These are phyloP conservation scores for Miltochrista miniata DNA, from an alignment of 2,888 invertebrate genomes.

Conservation along the genomic window DNA sequence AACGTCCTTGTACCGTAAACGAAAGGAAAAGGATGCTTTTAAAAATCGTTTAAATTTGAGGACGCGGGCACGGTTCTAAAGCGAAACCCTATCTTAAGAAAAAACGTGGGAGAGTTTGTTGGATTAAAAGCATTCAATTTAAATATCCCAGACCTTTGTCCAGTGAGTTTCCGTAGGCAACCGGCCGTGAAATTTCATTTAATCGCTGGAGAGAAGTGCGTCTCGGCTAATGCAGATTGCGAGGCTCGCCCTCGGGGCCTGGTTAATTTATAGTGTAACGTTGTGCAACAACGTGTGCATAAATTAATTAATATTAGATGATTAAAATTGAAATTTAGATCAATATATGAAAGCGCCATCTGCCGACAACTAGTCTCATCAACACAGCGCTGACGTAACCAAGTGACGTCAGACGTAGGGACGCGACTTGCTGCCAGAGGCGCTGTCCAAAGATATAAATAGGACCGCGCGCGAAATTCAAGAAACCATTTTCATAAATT, in stretches of 20 bases:
- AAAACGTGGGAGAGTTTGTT: slow-evolving; percentile 54
- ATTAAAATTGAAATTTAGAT: too few species aligned
- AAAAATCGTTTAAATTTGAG: slow-evolving; percentile 31
- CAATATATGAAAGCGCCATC: too few species aligned
- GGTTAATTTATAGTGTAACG: slow-evolving; percentile 80
- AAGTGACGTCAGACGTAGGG: too few species aligned
- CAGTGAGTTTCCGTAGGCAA: slow-evolving; percentile 71
- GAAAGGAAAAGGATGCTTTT: slow-evolving; percentile 13
- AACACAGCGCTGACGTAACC: too few species aligned
- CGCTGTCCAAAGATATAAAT: too few species aligned
- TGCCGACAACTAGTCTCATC: too few species aligned
- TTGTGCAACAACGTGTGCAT: too few species aligned
- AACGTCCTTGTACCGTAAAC: neutral
- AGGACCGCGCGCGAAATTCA: too few species aligned
- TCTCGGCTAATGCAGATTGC: slow-evolving; percentile 80
- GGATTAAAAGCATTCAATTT: slow-evolving; percentile 78
- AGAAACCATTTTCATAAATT: too few species aligned
- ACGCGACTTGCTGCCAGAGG: too few species aligned
- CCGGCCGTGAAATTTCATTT: slow-evolving; percentile 81
- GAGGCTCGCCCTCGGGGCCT: slow-evolving; percentile 62
- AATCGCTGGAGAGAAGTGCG: slow-evolving; percentile 79
- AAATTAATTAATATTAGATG: too few species aligned
- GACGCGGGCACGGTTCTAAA: slow-evolving; percentile 33
- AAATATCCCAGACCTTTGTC: slow-evolving; percentile 78
- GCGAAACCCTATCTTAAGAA: slow-evolving; percentile 48